phyloP scores from a whole-genome alignment of 1,140 invertebrate species.

The Bathynomus jamesi region DNA sequence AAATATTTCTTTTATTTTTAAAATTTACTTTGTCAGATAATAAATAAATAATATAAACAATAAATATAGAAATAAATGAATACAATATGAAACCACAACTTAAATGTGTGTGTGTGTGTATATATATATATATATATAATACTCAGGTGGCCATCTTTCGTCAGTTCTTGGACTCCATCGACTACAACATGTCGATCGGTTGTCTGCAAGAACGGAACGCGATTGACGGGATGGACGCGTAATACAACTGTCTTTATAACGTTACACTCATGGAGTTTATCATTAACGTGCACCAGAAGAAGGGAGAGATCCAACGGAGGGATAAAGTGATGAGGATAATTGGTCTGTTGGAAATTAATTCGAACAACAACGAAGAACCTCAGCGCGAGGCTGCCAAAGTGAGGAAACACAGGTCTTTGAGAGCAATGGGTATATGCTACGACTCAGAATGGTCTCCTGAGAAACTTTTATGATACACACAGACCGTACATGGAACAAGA shows the following conservation, averaged over 20 bases:
- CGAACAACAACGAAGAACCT: slow-evolving; percentile 93
- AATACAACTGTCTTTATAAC: slow-evolving; percentile 93
- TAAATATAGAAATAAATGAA: too few species aligned
- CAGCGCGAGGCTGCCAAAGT: slow-evolving; percentile 81
- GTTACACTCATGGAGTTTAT: slow-evolving; percentile 85
- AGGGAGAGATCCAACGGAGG: slow-evolving; percentile 76
- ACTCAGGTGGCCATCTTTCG: slow-evolving; percentile 78
- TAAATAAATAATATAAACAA: too few species aligned
- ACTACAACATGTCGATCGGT: slow-evolving; percentile 84
- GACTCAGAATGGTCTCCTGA: too few species aligned
- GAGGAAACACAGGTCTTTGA: slow-evolving; percentile 73
- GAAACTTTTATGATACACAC: too few species aligned
- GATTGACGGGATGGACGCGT: slow-evolving; percentile 86
- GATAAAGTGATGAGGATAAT: slow-evolving; percentile 70
- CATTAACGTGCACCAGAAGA: slow-evolving; percentile 73
- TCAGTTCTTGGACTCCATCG: slow-evolving; percentile 85
- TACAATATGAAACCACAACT: too few species aligned
- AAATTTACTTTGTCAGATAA: too few species aligned
- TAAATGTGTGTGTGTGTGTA: too few species aligned
- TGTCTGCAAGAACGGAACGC: slow-evolving; percentile 62
- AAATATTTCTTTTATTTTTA: too few species aligned
- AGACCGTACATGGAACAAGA: too few species aligned
- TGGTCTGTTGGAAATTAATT: slow-evolving; percentile 84
- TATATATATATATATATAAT: too few species aligned
- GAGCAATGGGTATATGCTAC: too few species aligned